These are phyloP conservation scores for Oreochromis tanganicae DNA, from an alignment of 2,113 vertebrate species.

Conservation along the genomic window DNA sequence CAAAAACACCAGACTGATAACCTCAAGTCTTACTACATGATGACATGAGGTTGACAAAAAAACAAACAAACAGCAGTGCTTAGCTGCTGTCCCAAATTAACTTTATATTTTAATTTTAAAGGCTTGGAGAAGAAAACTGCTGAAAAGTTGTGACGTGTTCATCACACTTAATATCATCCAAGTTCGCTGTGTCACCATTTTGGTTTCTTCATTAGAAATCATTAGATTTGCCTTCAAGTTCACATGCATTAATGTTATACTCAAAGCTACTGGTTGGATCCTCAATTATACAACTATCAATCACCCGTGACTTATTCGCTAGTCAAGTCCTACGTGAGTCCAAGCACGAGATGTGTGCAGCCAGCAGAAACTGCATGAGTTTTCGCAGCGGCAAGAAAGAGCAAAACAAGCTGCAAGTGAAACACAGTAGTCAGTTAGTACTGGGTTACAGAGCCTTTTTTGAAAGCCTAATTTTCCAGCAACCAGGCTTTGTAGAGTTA, in stretches of 20 bases:
- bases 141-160: background rate
- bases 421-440: background rate
- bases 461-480: background rate
- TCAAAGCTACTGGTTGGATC: background rate
- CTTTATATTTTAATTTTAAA: background rate
- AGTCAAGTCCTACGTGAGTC: background rate
- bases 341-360: conserved; percentile 26
- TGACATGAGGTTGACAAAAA: background rate
- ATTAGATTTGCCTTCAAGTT: conserved; percentile 34
- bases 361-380: background rate
- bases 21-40: background rate
- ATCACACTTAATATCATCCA: background rate
- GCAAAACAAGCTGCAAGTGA: conserved; percentile 18
- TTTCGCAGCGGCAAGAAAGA: background rate
- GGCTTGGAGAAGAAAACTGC: background rate
- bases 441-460: background rate
- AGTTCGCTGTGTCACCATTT: background rate
- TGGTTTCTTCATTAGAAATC: background rate
- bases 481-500: background rate
- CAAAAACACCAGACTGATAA: background rate
- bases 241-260: conserved; percentile 19
- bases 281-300: background rate
- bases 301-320: background rate
- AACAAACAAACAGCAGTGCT: background rate
- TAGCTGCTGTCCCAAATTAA: background rate